phyloP scores from a whole-genome alignment of 2,113 vertebrate genomes.

The Athene cunicularia region DNA sequence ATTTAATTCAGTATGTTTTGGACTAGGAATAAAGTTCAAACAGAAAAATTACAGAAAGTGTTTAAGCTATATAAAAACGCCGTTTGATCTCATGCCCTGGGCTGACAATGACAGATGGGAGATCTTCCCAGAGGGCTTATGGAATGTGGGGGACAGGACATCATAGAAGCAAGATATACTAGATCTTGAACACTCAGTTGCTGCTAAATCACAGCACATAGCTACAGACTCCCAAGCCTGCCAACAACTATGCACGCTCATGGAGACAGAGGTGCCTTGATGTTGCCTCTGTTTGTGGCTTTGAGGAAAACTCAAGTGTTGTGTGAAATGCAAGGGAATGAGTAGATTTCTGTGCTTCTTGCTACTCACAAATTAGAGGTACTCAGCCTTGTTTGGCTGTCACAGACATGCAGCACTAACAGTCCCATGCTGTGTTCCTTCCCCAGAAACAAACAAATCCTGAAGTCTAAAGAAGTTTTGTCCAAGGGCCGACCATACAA shows the following conservation, averaged over 20 bases:
- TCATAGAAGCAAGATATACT: neutral
- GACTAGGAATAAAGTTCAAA: neutral
- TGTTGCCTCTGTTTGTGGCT: neutral
- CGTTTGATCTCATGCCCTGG: neutral
- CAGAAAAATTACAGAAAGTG: neutral
- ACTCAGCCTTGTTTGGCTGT: neutral
- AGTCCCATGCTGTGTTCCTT: fast-evolving
- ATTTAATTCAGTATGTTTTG: neutral
- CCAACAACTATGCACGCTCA: too few species aligned
- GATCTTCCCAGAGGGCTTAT: neutral
- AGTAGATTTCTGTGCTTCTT: neutral
- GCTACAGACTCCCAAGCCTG: neutral
- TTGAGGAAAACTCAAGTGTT: neutral
- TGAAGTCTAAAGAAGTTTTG: neutral
- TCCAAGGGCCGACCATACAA: fast-evolving
- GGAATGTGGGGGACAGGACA: neutral
- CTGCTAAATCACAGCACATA: neutral
- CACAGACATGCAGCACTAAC: neutral
- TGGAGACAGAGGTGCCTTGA: neutral
- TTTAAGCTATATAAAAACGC: neutral
- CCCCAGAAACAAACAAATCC: neutral
- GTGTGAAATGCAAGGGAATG: neutral
- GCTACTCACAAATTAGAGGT: neutral
- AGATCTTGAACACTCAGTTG: neutral
- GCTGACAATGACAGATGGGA: neutral